A percentile compares a stretch with the other conserved stretches of the same genome.
Conservation (phyloP, 2,888 invertebrate genomes). For the Operophtera brumata region DNA sequence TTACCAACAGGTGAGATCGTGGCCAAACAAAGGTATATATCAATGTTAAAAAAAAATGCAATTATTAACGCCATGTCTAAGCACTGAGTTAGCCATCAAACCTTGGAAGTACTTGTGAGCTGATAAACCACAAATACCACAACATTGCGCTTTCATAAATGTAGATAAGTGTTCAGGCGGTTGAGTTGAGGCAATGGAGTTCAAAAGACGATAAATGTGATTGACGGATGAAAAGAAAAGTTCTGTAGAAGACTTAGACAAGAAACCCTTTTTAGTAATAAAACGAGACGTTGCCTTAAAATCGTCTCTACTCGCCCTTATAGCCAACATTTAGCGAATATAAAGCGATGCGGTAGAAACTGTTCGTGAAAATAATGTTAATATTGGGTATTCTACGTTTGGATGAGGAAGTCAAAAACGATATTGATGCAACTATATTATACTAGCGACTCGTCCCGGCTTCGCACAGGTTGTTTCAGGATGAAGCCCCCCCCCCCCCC, state of each 20-base stretch:
- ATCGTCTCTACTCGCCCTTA: not conserved
- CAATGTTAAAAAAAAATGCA: too few species aligned
- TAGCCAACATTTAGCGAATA: not conserved
- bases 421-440: too few species aligned
- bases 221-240: constrained; percentile 29
- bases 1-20: too few species aligned
- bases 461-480: too few species aligned
- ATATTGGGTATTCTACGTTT: constrained; percentile 12
- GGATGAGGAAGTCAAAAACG: not conserved
- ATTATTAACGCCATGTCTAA: not conserved
- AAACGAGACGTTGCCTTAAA: constrained; percentile 9
- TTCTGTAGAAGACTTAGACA: constrained; percentile 15
- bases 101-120: constrained; percentile 7
- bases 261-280: constrained; percentile 16
- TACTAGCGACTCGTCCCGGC: too few species aligned
- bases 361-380: constrained; percentile 26
- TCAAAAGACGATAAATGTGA: constrained; percentile 23
- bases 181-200: constrained; percentile 12
- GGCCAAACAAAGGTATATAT: too few species aligned
- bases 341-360: constrained; percentile 10
- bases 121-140: constrained; percentile 1
- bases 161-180: constrained; percentile 2
- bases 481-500: too few species aligned
- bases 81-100: not conserved
- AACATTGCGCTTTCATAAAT: constrained; percentile 11